Conservation (phyloP, 2,888 invertebrate genomes). For the Caprella mutica region DNA sequence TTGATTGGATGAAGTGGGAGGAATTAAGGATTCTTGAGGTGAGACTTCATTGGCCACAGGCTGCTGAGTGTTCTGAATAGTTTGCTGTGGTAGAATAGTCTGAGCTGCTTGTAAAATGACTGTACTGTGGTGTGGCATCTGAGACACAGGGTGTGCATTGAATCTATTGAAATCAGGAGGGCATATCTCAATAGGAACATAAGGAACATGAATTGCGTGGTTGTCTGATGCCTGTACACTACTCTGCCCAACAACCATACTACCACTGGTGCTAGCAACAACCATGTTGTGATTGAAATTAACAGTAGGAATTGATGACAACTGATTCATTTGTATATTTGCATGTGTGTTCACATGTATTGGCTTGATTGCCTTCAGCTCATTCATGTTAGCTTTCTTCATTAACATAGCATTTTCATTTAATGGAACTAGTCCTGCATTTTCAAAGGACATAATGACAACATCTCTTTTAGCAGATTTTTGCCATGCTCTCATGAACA, state of each 20-base stretch:
- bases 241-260: too few relatives aligned
- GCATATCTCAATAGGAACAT: not conserved
- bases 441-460: not conserved
- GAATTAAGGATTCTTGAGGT: not conserved
- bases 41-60: not conserved
- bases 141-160: not conserved
- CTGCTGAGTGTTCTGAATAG: not conserved
- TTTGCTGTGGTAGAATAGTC: not conserved
- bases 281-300: not conserved
- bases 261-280: not conserved
- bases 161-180: constrained; percentile 3
- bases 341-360: not conserved
- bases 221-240: constrained; percentile 4
- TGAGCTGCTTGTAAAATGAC: not conserved
- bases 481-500: constrained; percentile 5
- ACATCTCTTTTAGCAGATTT: not conserved
- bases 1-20: not conserved
- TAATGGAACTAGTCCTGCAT: constrained; percentile 2
- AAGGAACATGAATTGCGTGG: not conserved
- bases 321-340: constrained; percentile 5
- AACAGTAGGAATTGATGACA: not conserved
- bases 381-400: not conserved
- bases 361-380: not conserved
- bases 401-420: not conserved
- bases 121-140: not conserved